Evolutionary conservation across 35 echinoderm and acorn worm species (phyloP).

Genomic region (Lytechinus variegatus): DNA sequence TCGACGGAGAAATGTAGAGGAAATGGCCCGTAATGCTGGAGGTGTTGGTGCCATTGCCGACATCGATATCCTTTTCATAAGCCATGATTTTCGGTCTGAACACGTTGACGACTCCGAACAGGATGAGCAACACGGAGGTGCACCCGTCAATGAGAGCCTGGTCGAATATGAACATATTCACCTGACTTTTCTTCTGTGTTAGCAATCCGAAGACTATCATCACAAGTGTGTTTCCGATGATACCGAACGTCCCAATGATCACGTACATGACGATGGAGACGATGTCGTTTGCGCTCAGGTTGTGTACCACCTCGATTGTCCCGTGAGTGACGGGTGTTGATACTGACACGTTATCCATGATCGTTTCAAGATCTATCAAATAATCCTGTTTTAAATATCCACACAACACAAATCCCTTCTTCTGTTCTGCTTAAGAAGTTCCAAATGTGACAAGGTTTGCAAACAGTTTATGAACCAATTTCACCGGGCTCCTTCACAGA

Average conservation of each 20-base stretch:
- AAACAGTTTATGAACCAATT: neutral
- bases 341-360: neutral
- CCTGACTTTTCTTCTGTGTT: conserved; percentile 57
- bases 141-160: conserved; percentile 74
- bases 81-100: conserved; percentile 39
- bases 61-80: neutral
- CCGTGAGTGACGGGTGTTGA: neutral
- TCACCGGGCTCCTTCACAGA: neutral
- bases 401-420: neutral
- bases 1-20: neutral
- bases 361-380: neutral
- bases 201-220: conserved; percentile 66
- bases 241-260: conserved; percentile 66
- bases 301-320: neutral
- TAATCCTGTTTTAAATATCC: neutral
- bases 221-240: conserved; percentile 66
- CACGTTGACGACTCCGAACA: conserved; percentile 58
- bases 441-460: neutral
- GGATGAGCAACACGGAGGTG: conserved; percentile 65
- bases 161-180: conserved; percentile 77
- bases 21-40: neutral
- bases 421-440: neutral
- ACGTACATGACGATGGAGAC: conserved; percentile 57
- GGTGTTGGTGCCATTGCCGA: neutral
- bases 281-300: conserved; percentile 26